Evolutionary conservation across 2,888 invertebrate genomes (phyloP).

Genomic region (Formica aserva): DNA sequence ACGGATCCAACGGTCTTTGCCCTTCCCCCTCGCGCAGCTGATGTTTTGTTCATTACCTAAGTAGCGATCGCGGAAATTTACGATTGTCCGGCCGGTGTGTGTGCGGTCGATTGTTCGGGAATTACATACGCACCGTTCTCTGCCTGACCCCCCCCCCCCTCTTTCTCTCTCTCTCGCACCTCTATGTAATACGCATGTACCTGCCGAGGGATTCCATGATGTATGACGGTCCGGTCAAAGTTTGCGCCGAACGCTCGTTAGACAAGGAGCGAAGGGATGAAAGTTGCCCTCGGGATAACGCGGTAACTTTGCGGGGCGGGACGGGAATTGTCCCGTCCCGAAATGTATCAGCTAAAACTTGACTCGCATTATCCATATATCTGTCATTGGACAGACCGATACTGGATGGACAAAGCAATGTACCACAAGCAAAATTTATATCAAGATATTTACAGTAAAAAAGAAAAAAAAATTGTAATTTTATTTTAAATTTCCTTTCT

Average conservation of each 20-base stretch:
- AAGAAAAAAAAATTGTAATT: neutral
- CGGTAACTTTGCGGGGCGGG: conserved; percentile 5
- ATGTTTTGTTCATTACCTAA: conserved; percentile 80
- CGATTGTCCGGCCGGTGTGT: conserved; percentile 70
- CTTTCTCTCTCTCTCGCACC: too few species aligned
- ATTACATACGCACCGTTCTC: conserved; percentile 48
- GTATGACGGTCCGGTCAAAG: conserved; percentile 67
- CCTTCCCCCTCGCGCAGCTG: neutral
- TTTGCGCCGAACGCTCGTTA: conserved; percentile 70
- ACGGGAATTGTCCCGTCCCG: neutral
- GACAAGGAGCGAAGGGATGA: conserved; percentile 47
- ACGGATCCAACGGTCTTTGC: neutral
- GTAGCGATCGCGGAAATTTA: conserved; percentile 76
- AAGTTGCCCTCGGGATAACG: conserved; percentile 41
- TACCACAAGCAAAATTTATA: neutral
- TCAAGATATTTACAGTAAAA: neutral
- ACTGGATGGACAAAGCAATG: neutral
- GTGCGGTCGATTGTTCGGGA: conserved; percentile 65
- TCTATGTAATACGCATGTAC: conserved; percentile 13
- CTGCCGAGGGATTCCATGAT: conserved; percentile 53
- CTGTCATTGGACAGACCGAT: neutral
- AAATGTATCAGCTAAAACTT: conserved; percentile 17
- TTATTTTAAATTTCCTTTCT: neutral
- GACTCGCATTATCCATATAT: neutral
- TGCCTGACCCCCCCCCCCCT: neutral